Evolutionary conservation across 2,888 invertebrate species (phyloP).

Genomic region (Cephus pygmeus): DNA sequence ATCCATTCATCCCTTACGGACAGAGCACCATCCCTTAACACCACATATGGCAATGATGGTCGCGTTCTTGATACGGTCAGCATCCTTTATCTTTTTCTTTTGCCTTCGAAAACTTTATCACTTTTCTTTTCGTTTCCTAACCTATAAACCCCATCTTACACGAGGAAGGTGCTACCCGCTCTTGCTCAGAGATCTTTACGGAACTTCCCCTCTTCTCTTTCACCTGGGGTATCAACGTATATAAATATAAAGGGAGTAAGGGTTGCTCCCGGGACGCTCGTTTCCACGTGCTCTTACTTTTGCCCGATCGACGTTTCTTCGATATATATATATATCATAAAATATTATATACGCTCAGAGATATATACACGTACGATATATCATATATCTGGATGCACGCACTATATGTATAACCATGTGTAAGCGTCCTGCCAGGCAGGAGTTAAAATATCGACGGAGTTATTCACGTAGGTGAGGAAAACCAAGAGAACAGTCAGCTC

Average conservation of each 20-base stretch:
- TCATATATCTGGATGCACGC: background rate
- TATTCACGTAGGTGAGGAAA: conserved; percentile 52
- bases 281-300: conserved; percentile 41
- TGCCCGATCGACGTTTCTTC: conserved; percentile 34
- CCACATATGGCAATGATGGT: background rate
- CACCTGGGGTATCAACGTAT: conserved; percentile 16
- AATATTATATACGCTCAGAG: conserved; percentile 19
- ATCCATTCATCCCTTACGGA: background rate
- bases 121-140: background rate
- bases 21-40: background rate
- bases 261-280: conserved; percentile 57
- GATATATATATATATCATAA: background rate
- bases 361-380: background rate
- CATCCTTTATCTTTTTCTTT: background rate
- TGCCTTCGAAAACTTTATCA: background rate
- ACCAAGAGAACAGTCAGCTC: conserved; percentile 22
- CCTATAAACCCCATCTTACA: background rate
- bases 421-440: conserved; percentile 31
- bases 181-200: background rate
- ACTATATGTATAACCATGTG: background rate
- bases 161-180: background rate
- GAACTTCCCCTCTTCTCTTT: background rate
- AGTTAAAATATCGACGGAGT: conserved; percentile 56
- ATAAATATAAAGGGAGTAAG: conserved; percentile 39
- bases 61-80: background rate